Percentiles rank a stretch among this genome's conserved stretches.
Conservation (phyloP, 1,140 invertebrate species). For the Orussus abietinus region DNA sequence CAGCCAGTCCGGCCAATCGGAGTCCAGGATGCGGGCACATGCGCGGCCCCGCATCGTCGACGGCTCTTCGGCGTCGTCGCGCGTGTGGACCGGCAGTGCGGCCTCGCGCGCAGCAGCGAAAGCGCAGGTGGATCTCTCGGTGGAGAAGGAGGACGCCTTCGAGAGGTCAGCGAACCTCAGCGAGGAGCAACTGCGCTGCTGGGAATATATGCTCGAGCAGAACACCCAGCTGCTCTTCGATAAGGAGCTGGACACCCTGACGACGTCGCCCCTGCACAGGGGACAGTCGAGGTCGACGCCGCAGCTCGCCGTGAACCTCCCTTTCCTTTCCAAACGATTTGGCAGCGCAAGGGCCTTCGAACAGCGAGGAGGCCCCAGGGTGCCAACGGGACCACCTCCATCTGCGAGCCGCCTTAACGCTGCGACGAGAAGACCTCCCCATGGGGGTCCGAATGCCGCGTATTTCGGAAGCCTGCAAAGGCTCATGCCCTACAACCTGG, state of each 20-base stretch:
- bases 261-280: conserved; percentile 54
- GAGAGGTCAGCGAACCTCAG: conserved; percentile 61
- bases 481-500: conserved; percentile 79
- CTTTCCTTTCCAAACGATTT: conserved; percentile 71
- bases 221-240: conserved; percentile 85
- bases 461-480: conserved; percentile 81
- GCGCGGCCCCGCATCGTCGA: too few species aligned
- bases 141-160: conserved; percentile 53
- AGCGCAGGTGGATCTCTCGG: conserved; percentile 23
- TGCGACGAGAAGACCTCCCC: conserved; percentile 51
- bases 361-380: too few species aligned
- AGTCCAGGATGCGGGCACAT: too few species aligned
- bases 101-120: conserved; percentile 38
- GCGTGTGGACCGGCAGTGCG: conserved; percentile 38
- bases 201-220: conserved; percentile 90
- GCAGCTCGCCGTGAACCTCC: conserved; percentile 41
- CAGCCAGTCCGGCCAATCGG: too few species aligned
- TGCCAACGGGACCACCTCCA: too few species aligned
- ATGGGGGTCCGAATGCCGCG: conserved; percentile 75
- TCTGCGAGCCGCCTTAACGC: conserved; percentile 23
- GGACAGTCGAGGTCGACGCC: conserved; percentile 50
- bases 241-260: conserved; percentile 80
- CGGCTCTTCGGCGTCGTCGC: too few species aligned
- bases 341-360: conserved; percentile 74
- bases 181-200: conserved; percentile 86